Base-by-base conservation (phyloP, 2,113 vertebrate species). In the Amphiprion percula region DNA sequence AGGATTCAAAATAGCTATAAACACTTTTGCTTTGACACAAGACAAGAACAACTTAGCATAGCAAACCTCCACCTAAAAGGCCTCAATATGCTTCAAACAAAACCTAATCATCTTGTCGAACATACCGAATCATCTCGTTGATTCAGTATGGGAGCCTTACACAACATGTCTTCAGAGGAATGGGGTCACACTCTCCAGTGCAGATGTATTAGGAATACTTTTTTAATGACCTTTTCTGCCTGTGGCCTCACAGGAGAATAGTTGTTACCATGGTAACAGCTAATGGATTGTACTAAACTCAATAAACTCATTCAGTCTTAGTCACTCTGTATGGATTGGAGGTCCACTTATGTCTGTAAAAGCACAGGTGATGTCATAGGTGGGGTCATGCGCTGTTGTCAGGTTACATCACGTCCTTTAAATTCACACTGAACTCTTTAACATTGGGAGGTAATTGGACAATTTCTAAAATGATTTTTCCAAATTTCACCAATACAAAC, bases 241-340 rank as follows among this genome's bases (percentile, higher is more conserved):
- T 19, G 37, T 64, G 23, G 46, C 65, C 0, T 2, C 24, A 53
- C 12, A 53, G 26, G 63, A 68, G 52, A 62, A 56, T 71, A 54
- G 46, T 44, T 53, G 68, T 80, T 72, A 33, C 80, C 79, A 69
- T 52, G 24, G 69, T 26, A 83, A 83, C 72, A 59, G 41, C 62
- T 79, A 77, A 79, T 85, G 80, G 68, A 59, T 77, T 11, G 10
- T 86, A 64, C 79, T 81, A 62, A 83, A 77, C 63, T 44, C 64
- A 56, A 33, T 59, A 61, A 73, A 64, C 19, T 33, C 23, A 62
- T 68, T 80, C 62, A 46, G 68, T 61, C 41, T 54, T 79, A 26
- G 55, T 70, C 60, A 28, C 17, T 63, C 16, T 46, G n/a, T 65
- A 12, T 63, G 69, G 66, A 79, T 73, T 47, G 58, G 21, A 46